Base-by-base conservation (phyloP, 2,113 vertebrate genomes). In the Vulpes vulpes region DNA sequence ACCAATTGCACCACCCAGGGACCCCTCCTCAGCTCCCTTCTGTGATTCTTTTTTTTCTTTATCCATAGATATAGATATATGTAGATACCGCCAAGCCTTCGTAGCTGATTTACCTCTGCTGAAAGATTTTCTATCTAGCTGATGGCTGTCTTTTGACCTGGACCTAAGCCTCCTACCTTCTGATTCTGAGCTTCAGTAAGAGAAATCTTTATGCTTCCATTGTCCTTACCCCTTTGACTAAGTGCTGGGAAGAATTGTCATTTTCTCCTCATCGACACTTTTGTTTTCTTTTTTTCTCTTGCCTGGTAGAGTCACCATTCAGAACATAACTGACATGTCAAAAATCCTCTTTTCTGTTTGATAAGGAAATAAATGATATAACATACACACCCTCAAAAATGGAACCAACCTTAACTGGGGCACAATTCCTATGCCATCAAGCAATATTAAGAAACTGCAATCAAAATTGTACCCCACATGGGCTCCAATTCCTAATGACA, bases 311-410 rank as follows among this genome's bases (percentile, higher is more conserved):
- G 43, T 90, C 78, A 74, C 82, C 81, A 49, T 30, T 96, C 51
- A 94, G 74, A 57, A 12, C 5, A 23, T 17, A 94, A 79, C 10
- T 81, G 49, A 82, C 51, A 83, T 67, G 30, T 90, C 32, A 64
- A 82, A 93, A 64, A 87, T 67, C 67, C 62, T 83, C 30, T 55
- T 88, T 85, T n/a, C 59, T 43, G 89, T 49, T 73, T 74, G 49
- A 82, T 89, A 92, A 92, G 67, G 62, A 89, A 91, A 82, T 85
- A 62, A 76, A 84, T 93, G 53, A 81, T 80, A 60, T 60, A 88
- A 90, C 67, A 27, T 43, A 38, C 49, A 82, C 17, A 53, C 8
- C 51, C 38, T 82, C 30, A 53, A 20, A 92, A 86, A 49, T 51
- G 15, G 51, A 92, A 49, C 30, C n/a, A 81, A 73, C 53, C 51